phyloP scores from a whole-genome alignment of 2,888 invertebrate species.

The Julus scanicus region DNA sequence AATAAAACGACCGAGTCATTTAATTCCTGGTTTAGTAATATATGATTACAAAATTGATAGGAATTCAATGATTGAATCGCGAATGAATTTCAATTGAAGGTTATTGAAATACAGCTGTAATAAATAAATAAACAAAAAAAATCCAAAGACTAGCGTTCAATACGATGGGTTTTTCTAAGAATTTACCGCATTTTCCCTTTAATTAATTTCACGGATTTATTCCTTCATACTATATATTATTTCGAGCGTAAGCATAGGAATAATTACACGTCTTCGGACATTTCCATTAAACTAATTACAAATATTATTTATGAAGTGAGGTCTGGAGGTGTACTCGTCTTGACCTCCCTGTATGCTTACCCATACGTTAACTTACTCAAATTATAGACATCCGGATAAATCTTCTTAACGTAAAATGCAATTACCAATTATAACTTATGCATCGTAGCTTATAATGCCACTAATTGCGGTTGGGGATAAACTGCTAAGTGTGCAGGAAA shows the following conservation, averaged over 20 bases:
- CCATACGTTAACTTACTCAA: background rate
- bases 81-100: background rate
- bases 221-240: background rate
- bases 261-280: constrained; percentile 32
- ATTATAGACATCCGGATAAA: constrained; percentile 36
- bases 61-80: background rate
- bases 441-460: background rate
- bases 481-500: background rate
- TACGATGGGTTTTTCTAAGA: background rate
- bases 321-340: background rate
- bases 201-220: background rate
- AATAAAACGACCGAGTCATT: background rate
- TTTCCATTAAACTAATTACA: constrained; percentile 25
- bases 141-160: background rate
- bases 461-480: constrained; percentile 20
- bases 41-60: background rate
- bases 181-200: background rate
- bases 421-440: background rate
- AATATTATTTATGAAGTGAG: constrained; percentile 17
- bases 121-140: background rate
- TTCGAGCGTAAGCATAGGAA: background rate
- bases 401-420: background rate
- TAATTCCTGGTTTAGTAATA: constrained; percentile 11
- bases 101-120: background rate
- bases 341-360: background rate